Conservation (phyloP, 2,888 invertebrate genomes). For the Campopleginae sp. region DNA sequence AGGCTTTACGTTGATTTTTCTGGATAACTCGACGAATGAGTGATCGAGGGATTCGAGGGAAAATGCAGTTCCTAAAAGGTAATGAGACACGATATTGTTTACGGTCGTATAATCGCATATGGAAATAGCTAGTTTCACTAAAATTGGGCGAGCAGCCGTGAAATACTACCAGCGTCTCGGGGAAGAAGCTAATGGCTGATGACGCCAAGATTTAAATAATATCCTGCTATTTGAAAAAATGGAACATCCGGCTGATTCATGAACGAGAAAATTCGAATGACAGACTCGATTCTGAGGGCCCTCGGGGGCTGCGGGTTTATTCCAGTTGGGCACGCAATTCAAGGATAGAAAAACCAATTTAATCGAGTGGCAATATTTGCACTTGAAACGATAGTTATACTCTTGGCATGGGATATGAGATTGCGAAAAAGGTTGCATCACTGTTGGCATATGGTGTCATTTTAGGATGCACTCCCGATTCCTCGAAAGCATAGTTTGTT, state of each 20-base stretch:
- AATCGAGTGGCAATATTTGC: conserved; percentile 54
- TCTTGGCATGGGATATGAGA: background rate
- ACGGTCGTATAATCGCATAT: background rate
- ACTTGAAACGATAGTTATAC: conserved; percentile 26
- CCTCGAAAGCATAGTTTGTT: background rate
- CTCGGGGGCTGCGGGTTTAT: background rate
- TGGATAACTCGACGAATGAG: background rate
- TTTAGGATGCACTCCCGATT: conserved; percentile 9
- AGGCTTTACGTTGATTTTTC: background rate
- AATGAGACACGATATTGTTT: background rate
- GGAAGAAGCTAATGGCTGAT: background rate
- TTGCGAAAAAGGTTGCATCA: background rate
- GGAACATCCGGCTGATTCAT: too few species aligned
- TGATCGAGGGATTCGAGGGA: background rate
- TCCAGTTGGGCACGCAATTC: background rate
- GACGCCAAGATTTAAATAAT: background rate
- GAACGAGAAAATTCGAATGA: background rate
- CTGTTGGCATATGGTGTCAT: background rate
- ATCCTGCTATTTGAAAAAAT: background rate
- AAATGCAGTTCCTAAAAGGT: background rate
- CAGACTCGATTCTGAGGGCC: background rate
- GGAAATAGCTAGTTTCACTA: background rate
- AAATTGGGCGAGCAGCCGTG: background rate
- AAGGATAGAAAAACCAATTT: conserved; percentile 39
- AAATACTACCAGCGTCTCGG: background rate